Evolutionary conservation across 1,140 invertebrate genomes (phyloP), one percentile per base, ranked within the genome.

Genomic region (Spodoptera litura): DNA sequence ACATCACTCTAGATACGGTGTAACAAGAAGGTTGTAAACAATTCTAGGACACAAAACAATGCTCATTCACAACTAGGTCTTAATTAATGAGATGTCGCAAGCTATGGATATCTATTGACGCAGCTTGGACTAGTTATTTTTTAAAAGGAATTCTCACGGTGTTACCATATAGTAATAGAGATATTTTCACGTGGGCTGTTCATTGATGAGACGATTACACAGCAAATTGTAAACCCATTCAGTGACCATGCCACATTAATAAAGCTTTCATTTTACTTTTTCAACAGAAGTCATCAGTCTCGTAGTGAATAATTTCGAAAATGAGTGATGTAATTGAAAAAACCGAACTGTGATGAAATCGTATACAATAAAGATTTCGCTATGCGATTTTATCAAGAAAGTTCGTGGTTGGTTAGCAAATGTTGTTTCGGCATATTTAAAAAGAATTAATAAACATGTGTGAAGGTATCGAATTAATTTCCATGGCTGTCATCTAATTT

Each of bases 61-160:
- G 82, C 83, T 76, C 59, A 81, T 83, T 85, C 81, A 80, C 76
- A 82, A 86, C 79, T 82, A 81, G 80, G 80, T 78, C 71, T 80
- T 62, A 78, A 52, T n/a, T 87, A 87, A 85, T 83, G 78, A 85
- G 81, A 27, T 88, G 85, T 82, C 78, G 86, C 78, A 86, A 88
- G 56, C 31, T 31, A 51, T 74, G 9, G 6, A 61, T 75, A 64
- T 75, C 73, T 35, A 31, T 75, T 62, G 11, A 59, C 15, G 59
- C 25, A n/a, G 15, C 58, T 59, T 53, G 58, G 53, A 75, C 58
- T 64, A 64, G 27, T 35, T 53, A 64, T 52, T 62, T 64, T 64
- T 75, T 73, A 15, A 73, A 73, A 73, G 11, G 27, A 20, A 35
- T 64, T 64, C 73, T 31, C 73, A 75, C 73, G 51, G 55, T 58